A percentile compares a stretch with the other conserved stretches of the same genome.
Evolutionary conservation across 2,113 vertebrate species (phyloP).

Genomic region (Dolichallabes microphthalmus): DNA sequence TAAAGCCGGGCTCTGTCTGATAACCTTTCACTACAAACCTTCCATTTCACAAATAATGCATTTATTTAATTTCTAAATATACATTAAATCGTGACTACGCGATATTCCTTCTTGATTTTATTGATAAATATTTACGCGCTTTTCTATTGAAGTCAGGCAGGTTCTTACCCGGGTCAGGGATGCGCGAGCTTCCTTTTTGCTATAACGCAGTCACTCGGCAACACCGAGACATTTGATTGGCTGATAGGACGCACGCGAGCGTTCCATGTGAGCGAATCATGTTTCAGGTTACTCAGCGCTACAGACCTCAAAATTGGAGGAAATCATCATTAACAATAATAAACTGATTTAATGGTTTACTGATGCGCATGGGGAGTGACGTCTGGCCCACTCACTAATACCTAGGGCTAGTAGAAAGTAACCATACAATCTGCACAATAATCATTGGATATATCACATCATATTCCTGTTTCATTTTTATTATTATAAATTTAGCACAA

Average conservation of each 20-base stretch:
- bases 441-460: background rate
- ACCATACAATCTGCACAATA: too few species aligned
- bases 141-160: too few species aligned
- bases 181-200: background rate
- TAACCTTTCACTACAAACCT: background rate
- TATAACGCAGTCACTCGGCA: background rate
- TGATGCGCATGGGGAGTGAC: too few species aligned
- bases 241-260: background rate
- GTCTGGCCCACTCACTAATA: background rate
- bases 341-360: too few species aligned
- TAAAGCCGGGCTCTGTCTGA: background rate
- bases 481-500: background rate
- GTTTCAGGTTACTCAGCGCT: background rate
- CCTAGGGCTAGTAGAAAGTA: too few species aligned
- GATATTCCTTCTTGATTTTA: rapidly evolving
- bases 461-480: background rate
- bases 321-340: background rate
- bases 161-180: background rate
- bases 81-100: background rate
- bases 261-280: background rate
- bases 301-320: background rate
- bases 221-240: slow-evolving; percentile 32
- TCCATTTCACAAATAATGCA: too few species aligned
- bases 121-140: background rate
- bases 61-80: background rate